Conservation (phyloP, 2,888 invertebrate genomes). For the Dolomedes plantarius region DNA sequence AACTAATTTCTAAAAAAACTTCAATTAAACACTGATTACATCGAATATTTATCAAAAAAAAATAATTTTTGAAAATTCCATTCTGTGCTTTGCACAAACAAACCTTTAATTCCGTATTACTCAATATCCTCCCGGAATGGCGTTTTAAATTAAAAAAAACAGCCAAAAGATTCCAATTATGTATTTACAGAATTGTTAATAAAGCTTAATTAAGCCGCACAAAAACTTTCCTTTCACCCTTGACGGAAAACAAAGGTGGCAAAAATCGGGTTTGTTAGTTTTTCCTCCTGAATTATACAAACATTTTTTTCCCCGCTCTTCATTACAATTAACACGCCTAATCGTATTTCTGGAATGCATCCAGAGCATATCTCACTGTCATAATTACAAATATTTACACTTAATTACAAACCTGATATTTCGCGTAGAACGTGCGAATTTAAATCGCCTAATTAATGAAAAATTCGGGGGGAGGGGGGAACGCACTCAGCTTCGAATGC, state of each 20-base stretch:
- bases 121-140: no score
- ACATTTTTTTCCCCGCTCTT: not conserved
- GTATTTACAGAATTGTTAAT: slow-evolving; percentile 12
- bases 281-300: not conserved
- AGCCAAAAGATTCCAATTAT: slow-evolving; percentile 9
- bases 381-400: slow-evolving; percentile 14
- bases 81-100: no score
- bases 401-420: not conserved
- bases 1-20: no score
- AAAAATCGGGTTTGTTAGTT: not conserved
- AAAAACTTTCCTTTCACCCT: no score
- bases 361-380: not conserved
- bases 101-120: no score
- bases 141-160: no score
- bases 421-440: slow-evolving; percentile 33
- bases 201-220: not conserved
- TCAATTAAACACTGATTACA: no score
- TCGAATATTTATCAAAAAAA: no score
- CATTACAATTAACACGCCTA: not conserved
- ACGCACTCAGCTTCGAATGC: not conserved
- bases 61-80: no score
- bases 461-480: slow-evolving; percentile 23
- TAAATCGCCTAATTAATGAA: slow-evolving; percentile 67
- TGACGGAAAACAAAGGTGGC: not conserved
- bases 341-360: not conserved